Percentiles rank a stretch among this genome's conserved stretches.
Evolutionary conservation across 2,888 invertebrate species (phyloP).

Genomic region (Hoplodrina ambigua): DNA sequence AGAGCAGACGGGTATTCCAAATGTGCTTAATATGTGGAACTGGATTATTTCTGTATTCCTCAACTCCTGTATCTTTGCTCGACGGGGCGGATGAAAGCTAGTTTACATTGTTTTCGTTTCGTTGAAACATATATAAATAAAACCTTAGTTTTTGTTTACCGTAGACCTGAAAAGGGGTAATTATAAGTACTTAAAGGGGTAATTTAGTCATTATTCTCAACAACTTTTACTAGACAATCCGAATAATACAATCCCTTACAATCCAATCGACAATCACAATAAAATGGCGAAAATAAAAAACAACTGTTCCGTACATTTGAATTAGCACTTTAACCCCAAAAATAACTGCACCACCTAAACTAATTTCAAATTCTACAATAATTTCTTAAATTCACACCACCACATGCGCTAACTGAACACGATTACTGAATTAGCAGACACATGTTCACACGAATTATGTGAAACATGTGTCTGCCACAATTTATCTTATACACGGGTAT

Average conservation of each 20-base stretch:
- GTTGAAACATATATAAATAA: not conserved
- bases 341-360: conserved; percentile 2
- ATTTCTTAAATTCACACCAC: not conserved
- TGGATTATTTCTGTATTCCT: conserved; percentile 60
- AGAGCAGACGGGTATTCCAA: conserved; percentile 39
- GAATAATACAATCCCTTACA: too few species aligned
- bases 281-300: not conserved
- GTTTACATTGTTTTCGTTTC: conserved; percentile 20
- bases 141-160: not conserved
- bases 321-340: conserved; percentile 17
- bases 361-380: not conserved
- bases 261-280: too few species aligned
- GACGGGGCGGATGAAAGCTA: conserved; percentile 7
- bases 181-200: too few species aligned
- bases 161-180: too few species aligned
- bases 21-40: conserved; percentile 43
- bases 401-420: conserved; percentile 38
- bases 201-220: too few species aligned
- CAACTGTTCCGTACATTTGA: not conserved
- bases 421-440: conserved; percentile 50
- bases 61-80: conserved; percentile 17
- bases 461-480: conserved; percentile 30
- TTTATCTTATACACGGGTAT: conserved; percentile 39
- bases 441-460: conserved; percentile 27
- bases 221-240: too few species aligned